Evolutionary conservation across 2,797 vertebrate genomes (phyloP), one percentile per base, ranked within the genome.

Genomic region (Halcyon chelicuti): DNA sequence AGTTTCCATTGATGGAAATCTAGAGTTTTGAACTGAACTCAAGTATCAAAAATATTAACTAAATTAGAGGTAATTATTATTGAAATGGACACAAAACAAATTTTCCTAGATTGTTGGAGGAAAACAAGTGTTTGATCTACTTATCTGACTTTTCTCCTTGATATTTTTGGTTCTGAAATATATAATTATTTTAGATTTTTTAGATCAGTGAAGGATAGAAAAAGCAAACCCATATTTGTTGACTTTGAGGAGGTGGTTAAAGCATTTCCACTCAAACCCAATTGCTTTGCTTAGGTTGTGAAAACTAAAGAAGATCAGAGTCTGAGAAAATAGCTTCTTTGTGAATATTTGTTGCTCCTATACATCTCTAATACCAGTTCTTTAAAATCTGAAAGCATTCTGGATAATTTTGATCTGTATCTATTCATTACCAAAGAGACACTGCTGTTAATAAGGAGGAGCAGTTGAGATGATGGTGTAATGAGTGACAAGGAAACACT

Each of bases 41-140:
- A 37, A 17, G 58, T 12, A 37, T 76, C 9, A 20, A 83, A 70
- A 42, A 5, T 1, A 14, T 19, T 6, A 6, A 12, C 12, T 29
- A 65, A 70, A 44, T 52, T 3, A 37, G 14, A 47, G 2, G 2
- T 5, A 46, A 29, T 65, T 31, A 23, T 39, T 52, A 9, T 26
- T 37, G 39, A n/a, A 49, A 60, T 5, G 1, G 5, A 17, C 12
- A 23, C 1, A 20, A 44, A 62, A 10, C 1, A 28, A 35, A 33
- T 19, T 37, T 51, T 19, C 33, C 17, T 19, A 29, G 6, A 14
- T 18, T n/a, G 3, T 26, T 47, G 10, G 8, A 4, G 0, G 0
- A 8, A 52, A 46, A 55, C 40, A 63, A 3, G 1, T 5, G 3
- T n/a, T 71, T 55, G 10, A 7, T 28, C 40, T 57, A 52, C 14